A percentile compares a stretch with the other conserved stretches of the same genome.
These are phyloP conservation scores for Mustelus asterias DNA, from an alignment of 2,113 vertebrate species.

Conservation along the genomic window DNA sequence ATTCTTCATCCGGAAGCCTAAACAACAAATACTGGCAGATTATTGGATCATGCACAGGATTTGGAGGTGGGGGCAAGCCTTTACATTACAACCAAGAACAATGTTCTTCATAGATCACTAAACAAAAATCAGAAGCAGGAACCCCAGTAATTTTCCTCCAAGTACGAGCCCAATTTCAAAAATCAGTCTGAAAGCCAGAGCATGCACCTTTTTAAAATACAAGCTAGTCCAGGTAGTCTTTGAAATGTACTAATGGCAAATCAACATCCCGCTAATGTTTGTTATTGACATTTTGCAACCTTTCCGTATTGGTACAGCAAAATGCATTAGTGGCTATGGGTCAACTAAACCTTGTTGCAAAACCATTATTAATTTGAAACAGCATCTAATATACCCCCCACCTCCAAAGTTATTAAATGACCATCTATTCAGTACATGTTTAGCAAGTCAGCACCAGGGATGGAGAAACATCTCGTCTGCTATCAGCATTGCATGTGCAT, in stretches of 20 bases:
- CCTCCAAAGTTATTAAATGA: not conserved
- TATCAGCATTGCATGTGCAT: not conserved
- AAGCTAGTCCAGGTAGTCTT: not conserved
- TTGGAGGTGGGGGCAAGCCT: not conserved
- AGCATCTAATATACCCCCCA: not conserved
- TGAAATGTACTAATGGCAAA: not conserved
- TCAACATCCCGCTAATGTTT: not conserved
- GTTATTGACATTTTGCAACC: not conserved
- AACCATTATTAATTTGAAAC: not conserved
- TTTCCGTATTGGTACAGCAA: not conserved
- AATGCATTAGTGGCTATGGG: not conserved
- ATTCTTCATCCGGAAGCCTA: not conserved
- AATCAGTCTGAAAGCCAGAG: not conserved
- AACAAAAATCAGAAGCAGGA: not conserved
- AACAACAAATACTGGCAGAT: not conserved
- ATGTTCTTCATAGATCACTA: not conserved
- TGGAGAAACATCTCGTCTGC: not conserved
- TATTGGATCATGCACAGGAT: not conserved
- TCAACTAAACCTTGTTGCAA: not conserved
- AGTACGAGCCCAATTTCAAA: not conserved
- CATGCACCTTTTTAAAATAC: not conserved
- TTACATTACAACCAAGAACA: not conserved
- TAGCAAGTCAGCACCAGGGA: not conserved
- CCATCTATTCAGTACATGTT: not conserved
- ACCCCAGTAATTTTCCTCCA: not conserved